Evolutionary conservation across 64 coral and sea anemone species (phyloP).

Genomic region (Exaiptasia diaphana): DNA sequence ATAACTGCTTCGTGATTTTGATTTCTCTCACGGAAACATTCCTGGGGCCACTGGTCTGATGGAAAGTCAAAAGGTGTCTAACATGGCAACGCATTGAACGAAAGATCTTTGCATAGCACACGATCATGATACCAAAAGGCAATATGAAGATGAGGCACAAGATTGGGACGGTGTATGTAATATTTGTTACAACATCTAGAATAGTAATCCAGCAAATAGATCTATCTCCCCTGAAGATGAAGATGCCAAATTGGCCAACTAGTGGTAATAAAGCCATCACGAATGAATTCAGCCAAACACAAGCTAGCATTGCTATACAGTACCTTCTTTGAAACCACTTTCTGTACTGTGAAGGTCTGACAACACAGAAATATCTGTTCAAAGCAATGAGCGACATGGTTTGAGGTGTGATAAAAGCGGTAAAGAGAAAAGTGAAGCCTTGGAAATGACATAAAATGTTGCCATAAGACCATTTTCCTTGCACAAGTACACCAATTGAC

Average conservation of each 20-base stretch:
- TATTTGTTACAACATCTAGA: too few species aligned
- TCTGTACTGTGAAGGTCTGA: conserved; percentile 42
- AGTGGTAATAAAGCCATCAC: too few species aligned
- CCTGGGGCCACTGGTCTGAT: not conserved
- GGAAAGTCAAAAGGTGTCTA: not conserved
- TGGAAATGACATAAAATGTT: conserved; percentile 8
- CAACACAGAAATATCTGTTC: conserved; percentile 49
- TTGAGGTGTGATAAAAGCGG: not conserved
- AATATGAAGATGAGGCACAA: not conserved
- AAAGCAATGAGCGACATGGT: conserved; percentile 37
- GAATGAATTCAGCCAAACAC: too few species aligned
- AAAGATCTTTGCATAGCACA: conserved; percentile 36
- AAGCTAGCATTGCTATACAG: not conserved
- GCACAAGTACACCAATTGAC: not conserved
- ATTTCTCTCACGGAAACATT: conserved; percentile 5
- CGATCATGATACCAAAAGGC: not conserved
- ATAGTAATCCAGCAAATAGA: too few species aligned
- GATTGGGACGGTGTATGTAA: too few species aligned
- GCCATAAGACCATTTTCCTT: conserved; percentile 37
- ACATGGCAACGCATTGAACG: conserved; percentile 2
- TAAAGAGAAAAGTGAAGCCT: not conserved
- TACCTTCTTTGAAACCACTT: conserved; percentile 4
- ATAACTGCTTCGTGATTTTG: conserved; percentile 21
- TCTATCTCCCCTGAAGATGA: too few species aligned
- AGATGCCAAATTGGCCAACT: too few species aligned